phyloP scores from a whole-genome alignment of 2,113 vertebrate genomes.

The Acrocephalus kingi region DNA sequence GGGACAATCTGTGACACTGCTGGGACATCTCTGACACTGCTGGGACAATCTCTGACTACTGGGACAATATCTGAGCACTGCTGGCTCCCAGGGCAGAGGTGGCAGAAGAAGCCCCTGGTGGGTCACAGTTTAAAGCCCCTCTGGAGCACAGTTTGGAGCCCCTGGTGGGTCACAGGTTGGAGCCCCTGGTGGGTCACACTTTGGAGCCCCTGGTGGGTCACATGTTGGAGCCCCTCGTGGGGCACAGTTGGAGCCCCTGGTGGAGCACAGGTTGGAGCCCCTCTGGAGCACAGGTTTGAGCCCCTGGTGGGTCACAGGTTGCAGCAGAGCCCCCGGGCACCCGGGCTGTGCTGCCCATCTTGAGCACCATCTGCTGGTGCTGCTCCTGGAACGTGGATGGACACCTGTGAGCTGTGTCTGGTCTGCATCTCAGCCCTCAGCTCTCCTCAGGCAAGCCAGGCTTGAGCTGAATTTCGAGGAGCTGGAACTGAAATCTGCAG shows the following conservation, averaged over 20 bases:
- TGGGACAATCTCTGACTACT: no score
- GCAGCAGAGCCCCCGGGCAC: not conserved
- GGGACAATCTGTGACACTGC: no score
- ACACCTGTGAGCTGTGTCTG: not conserved
- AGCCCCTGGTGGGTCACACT: no score
- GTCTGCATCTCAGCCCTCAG: not conserved
- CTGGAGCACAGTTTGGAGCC: not conserved
- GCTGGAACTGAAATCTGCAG: not conserved
- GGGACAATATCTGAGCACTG: no score
- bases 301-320: not conserved
- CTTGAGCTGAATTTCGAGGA: not conserved
- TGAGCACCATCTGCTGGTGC: slow-evolving; percentile 19
- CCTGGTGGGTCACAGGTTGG: not conserved
- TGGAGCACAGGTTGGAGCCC: no score
- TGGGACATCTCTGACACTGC: no score
- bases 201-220: not conserved
- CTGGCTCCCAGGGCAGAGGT: no score
- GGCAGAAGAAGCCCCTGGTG: not conserved
- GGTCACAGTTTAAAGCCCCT: no score
- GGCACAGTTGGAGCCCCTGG: not conserved
- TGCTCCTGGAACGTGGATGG: not conserved
- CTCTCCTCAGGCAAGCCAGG: not conserved
- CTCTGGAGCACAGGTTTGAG: not conserved
- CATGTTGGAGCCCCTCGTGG: no score
- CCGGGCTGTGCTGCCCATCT: not conserved